These are phyloP conservation scores for Philereme transversata DNA, from an alignment of 2,888 invertebrate species.

Conservation along the genomic window DNA sequence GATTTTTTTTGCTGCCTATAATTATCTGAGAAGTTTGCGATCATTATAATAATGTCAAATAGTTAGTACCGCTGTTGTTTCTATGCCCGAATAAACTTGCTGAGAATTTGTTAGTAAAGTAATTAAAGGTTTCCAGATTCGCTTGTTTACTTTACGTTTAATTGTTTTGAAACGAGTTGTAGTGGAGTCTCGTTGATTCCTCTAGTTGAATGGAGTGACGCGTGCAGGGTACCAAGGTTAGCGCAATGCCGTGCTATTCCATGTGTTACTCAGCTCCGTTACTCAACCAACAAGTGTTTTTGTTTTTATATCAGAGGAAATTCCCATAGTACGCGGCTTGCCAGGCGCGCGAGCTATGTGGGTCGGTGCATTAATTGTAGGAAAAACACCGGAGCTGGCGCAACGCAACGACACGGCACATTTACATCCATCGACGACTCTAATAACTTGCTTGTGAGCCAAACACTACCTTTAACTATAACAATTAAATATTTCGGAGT, in stretches of 20 bases:
- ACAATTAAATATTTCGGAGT: no score
- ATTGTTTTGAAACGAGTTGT: slow-evolving; percentile 34
- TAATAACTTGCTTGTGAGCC: not conserved
- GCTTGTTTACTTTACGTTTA: slow-evolving; percentile 34
- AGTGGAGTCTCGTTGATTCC: slow-evolving; percentile 29
- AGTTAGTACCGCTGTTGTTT: not conserved
- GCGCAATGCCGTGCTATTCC: slow-evolving; percentile 19
- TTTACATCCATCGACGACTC: slow-evolving; percentile 11
- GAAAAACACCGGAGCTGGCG: slow-evolving; percentile 47
- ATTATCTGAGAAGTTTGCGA: slow-evolving; percentile 9
- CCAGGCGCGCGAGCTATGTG: slow-evolving; percentile 32
- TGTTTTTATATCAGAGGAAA: slow-evolving; percentile 49
- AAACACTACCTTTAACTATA: no score
- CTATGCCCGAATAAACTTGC: not conserved
- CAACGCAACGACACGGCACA: slow-evolving; percentile 23
- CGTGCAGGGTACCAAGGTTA: slow-evolving; percentile 28
- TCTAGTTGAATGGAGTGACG: slow-evolving; percentile 38
- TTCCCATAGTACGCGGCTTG: slow-evolving; percentile 39
- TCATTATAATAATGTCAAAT: not conserved
- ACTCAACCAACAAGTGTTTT: slow-evolving; percentile 20
- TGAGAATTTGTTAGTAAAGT: slow-evolving; percentile 1
- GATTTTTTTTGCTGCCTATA: slow-evolving; percentile 19
- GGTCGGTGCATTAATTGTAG: slow-evolving; percentile 45
- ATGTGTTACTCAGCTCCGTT: slow-evolving; percentile 19
- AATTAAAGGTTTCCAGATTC: slow-evolving; percentile 17